These are phyloP conservation scores for Bombylius discolor DNA, from an alignment of 2,888 invertebrate genomes.

Conservation along the genomic window DNA sequence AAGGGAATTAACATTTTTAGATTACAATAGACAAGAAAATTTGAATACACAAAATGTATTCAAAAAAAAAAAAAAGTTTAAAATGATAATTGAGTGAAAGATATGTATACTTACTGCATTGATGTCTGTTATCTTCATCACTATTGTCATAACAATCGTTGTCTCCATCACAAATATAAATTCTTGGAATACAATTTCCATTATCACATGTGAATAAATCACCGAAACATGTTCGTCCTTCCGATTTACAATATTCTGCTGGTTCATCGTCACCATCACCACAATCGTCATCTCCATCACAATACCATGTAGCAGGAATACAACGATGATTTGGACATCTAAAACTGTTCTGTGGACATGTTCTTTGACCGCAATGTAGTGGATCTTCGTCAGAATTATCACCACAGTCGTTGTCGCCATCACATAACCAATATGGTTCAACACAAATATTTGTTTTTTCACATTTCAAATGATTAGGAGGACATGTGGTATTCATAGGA, in stretches of 20 bases:
- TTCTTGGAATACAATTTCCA: constrained; percentile 89
- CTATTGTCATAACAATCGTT: constrained; percentile 91
- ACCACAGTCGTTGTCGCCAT: constrained; percentile 93
- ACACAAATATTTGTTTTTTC: constrained; percentile 93
- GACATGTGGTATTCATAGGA: constrained; percentile 78
- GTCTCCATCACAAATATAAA: constrained; percentile 89
- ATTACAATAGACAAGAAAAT: neutral
- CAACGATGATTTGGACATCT: constrained; percentile 87
- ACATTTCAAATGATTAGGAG: constrained; percentile 79
- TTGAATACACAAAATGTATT: neutral
- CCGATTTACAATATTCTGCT: constrained; percentile 83
- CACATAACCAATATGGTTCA: constrained; percentile 94
- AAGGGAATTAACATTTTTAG: too few species aligned
- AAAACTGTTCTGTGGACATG: constrained; percentile 85
- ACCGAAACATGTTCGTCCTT: constrained; percentile 87
- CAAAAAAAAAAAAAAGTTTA: too few species aligned
- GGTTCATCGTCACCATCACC: constrained; percentile 85
- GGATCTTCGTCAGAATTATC: constrained; percentile 83
- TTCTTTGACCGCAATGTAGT: constrained; percentile 73
- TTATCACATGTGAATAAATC: constrained; percentile 93
- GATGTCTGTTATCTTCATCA: constrained; percentile 82
- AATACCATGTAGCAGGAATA: constrained; percentile 93
- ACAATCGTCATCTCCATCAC: constrained; percentile 91
- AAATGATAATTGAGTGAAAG: constrained; percentile 14
- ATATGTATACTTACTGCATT: constrained; percentile 52